Evolutionary conservation across 2,888 invertebrate species (phyloP).

Genomic region (Papilio elwesi): DNA sequence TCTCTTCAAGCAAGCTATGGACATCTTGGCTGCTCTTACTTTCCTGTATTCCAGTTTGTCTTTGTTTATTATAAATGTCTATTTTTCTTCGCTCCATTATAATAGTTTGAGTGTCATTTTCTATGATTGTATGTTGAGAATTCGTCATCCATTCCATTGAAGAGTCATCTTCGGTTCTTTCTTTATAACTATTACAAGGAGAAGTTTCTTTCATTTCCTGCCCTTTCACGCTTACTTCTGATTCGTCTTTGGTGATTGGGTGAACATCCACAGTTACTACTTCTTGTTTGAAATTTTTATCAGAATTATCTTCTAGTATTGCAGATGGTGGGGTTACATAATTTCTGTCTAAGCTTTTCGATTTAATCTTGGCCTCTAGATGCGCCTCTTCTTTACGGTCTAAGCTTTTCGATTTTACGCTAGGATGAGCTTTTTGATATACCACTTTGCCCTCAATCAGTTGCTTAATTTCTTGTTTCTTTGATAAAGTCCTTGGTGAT

Average conservation of each 20-base stretch:
- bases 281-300: conserved; percentile 80
- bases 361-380: conserved; percentile 83
- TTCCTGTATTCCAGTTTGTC: conserved; percentile 75
- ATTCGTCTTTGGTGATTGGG: conserved; percentile 63
- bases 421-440: conserved; percentile 81
- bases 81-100: conserved; percentile 85
- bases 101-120: conserved; percentile 85
- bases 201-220: conserved; percentile 62
- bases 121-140: conserved; percentile 75
- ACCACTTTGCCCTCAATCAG: conserved; percentile 86
- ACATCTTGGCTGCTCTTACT: conserved; percentile 72
- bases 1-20: conserved; percentile 64
- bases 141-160: conserved; percentile 79
- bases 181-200: conserved; percentile 72
- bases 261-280: conserved; percentile 79
- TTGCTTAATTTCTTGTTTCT: conserved; percentile 85
- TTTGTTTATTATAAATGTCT: conserved; percentile 84
- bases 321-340: conserved; percentile 77
- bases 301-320: conserved; percentile 60
- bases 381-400: conserved; percentile 86
- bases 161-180: conserved; percentile 77
- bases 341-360: conserved; percentile 88
- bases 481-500: conserved; percentile 84
- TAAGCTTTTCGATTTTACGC: conserved; percentile 87
- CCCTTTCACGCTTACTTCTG: conserved; percentile 50